A percentile compares a stretch with the other conserved stretches of the same genome.
Conservation (phyloP, 2,113 vertebrate genomes). For the Agapornis roseicollis region DNA sequence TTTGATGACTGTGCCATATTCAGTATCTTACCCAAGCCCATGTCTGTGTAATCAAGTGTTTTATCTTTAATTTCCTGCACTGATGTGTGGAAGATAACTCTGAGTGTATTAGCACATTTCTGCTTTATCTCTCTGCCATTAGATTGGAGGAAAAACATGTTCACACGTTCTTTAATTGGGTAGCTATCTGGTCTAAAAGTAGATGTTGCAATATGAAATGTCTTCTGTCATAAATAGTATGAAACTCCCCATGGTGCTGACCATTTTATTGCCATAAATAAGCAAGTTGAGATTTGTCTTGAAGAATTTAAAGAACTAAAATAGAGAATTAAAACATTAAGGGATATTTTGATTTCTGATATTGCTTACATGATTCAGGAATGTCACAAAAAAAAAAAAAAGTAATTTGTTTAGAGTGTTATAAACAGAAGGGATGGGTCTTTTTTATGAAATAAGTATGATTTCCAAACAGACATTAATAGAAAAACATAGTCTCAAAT, state of each 20-base stretch:
- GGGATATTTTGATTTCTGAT: neutral
- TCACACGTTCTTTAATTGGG: neutral
- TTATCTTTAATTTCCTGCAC: constrained; percentile 45
- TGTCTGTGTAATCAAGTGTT: constrained; percentile 48
- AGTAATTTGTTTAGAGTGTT: neutral
- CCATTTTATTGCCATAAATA: neutral
- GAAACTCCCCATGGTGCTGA: neutral
- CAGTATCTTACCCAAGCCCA: neutral
- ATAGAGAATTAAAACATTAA: neutral
- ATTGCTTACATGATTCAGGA: neutral
- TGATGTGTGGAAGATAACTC: neutral
- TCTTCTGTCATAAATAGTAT: neutral
- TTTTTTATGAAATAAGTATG: neutral
- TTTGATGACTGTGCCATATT: constrained; percentile 50
- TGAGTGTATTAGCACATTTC: neutral
- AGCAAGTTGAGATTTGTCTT: neutral
- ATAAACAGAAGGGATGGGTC: neutral
- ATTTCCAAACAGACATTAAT: neutral
- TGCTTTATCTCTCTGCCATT: neutral
- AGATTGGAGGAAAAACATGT: neutral
- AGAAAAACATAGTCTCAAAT: neutral
- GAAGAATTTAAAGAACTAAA: neutral
- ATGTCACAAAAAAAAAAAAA: neutral
- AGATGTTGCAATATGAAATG: neutral
- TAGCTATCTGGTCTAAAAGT: neutral